Evolutionary conservation across 2,888 invertebrate genomes (phyloP).

Genomic region (Orchesellides sinensis): DNA sequence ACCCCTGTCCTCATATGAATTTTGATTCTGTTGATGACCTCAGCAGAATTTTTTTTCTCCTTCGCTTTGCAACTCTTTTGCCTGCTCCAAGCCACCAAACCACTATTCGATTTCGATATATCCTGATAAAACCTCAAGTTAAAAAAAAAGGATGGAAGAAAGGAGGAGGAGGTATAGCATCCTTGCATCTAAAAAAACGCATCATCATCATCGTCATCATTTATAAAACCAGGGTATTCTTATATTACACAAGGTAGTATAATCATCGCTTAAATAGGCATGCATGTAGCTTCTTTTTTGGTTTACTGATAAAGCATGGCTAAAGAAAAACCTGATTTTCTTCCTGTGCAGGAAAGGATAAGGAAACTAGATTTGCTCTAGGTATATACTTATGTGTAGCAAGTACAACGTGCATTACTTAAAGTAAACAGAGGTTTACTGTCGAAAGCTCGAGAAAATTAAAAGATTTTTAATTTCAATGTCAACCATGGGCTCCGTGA

Average conservation of each 20-base stretch:
- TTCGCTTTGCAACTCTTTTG: constrained; percentile 25
- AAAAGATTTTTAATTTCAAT: no score
- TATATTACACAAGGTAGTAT: no score
- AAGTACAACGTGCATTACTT: no score
- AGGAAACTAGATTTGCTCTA: no score
- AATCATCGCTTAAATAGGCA: no score
- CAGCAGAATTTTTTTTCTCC: constrained; percentile 64
- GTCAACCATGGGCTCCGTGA: no score
- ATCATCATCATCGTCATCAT: constrained; percentile 10
- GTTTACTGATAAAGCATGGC: neutral
- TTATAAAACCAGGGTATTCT: no score
- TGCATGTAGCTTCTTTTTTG: neutral
- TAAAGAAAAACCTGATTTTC: neutral
- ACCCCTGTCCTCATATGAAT: constrained; percentile 69
- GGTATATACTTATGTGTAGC: no score
- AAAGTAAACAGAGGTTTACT: no score
- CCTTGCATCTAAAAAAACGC: neutral
- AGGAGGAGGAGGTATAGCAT: neutral
- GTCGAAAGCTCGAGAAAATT: no score
- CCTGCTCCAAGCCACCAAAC: neutral
- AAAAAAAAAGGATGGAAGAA: constrained; percentile 3
- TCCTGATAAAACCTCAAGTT: constrained; percentile 4
- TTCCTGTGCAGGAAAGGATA: no score
- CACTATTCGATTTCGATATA: neutral
- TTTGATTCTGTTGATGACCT: constrained; percentile 74